A percentile compares a stretch with the other conserved stretches of the same genome.
Evolutionary conservation across 2,888 invertebrate species (phyloP).

Genomic region (Rotaria sp.): DNA sequence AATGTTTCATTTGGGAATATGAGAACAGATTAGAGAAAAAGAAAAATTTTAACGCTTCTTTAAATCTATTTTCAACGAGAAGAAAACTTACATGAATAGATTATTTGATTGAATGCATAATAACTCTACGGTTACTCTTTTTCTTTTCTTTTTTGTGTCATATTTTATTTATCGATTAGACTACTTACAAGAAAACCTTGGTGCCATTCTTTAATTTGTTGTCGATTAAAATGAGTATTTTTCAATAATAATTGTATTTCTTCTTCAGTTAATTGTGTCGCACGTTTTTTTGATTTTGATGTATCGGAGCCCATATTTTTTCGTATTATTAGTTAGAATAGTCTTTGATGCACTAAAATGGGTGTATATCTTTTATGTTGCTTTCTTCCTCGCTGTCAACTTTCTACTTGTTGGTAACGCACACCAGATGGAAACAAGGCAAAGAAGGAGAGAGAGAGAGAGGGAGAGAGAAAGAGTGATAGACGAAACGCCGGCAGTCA

Average conservation of each 20-base stretch:
- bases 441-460: too few relatives aligned
- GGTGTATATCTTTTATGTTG: neutral
- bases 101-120: neutral
- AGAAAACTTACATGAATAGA: neutral
- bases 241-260: slow-evolving; percentile 35
- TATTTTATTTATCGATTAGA: neutral
- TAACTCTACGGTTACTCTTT: neutral
- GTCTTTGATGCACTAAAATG: too few relatives aligned
- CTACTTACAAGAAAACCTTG: slow-evolving; percentile 38
- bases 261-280: slow-evolving; percentile 37
- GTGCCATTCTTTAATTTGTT: slow-evolving; percentile 41
- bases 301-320: neutral
- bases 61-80: neutral
- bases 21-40: neutral
- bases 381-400: neutral
- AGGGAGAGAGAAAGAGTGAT: too few relatives aligned
- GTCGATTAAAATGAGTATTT: slow-evolving; percentile 40
- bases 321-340: too few relatives aligned
- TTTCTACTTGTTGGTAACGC: slow-evolving; percentile 5
- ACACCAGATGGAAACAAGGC: neutral
- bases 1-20: neutral
- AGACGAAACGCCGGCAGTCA: neutral
- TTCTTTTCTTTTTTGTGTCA: too few relatives aligned
- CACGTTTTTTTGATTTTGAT: slow-evolving; percentile 1
- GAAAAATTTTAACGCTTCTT: neutral